A percentile compares a stretch with the other conserved stretches of the same genome.
phyloP scores from a whole-genome alignment of 2,888 invertebrate species.

The Ethmia dodecea region DNA sequence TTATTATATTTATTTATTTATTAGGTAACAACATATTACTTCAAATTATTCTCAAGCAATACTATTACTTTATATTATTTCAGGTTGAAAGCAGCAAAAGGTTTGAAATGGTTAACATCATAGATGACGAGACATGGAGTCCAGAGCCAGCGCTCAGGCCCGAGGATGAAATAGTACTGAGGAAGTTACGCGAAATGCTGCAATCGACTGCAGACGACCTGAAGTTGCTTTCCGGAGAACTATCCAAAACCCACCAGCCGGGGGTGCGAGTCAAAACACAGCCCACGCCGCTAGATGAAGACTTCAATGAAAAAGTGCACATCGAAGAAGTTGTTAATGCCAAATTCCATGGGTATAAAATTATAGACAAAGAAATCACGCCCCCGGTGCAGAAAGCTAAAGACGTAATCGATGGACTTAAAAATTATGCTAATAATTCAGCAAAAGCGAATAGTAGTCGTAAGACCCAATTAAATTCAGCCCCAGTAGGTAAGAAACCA shows the following conservation, averaged over 20 bases:
- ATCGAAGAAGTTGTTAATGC: constrained; percentile 69
- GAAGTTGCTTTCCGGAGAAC: constrained; percentile 60
- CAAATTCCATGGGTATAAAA: constrained; percentile 65
- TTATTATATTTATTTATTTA: too few species aligned
- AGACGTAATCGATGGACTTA: constrained; percentile 8
- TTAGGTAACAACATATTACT: too few species aligned
- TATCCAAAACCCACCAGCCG: constrained; percentile 51
- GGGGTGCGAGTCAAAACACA: constrained; percentile 45
- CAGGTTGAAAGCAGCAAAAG: constrained; percentile 70
- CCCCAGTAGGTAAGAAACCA: constrained; percentile 27
- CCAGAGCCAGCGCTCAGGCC: constrained; percentile 59
- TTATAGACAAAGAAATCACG: constrained; percentile 33
- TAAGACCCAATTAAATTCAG: constrained; percentile 31
- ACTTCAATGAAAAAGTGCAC: constrained; percentile 68
- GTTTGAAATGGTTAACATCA: constrained; percentile 64
- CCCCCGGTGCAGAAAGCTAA: constrained; percentile 22
- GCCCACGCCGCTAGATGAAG: constrained; percentile 62
- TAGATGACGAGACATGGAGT: constrained; percentile 63
- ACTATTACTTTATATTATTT: constrained; percentile 17
- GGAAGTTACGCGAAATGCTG: constrained; percentile 66
- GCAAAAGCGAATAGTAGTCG: constrained; percentile 30
- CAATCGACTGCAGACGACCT: constrained; percentile 69
- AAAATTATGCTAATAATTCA: constrained; percentile 12
- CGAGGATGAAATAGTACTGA: constrained; percentile 63
- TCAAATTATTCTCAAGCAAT: too few species aligned